These are phyloP conservation scores for Serranus cabrilla DNA, from an alignment of 2,797 vertebrate species.

Conservation along the genomic window DNA sequence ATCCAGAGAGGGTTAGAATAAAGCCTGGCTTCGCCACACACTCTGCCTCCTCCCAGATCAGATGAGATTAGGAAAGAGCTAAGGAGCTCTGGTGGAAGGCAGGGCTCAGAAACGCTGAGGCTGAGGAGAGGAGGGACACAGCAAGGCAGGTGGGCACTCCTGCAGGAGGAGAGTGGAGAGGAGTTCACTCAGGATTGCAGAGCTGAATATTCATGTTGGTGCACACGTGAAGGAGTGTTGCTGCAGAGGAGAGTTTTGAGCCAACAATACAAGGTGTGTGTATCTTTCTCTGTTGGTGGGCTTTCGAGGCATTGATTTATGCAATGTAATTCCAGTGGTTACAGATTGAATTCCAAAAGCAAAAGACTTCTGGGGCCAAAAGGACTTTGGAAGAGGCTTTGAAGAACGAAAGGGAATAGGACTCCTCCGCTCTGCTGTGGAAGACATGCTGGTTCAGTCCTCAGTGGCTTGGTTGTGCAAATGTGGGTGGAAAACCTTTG, in stretches of 20 bases:
- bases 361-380: slow-evolving; percentile 2
- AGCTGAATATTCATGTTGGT: slow-evolving; percentile 16
- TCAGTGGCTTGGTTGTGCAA: background rate
- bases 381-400: background rate
- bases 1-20: slow-evolving; percentile 74
- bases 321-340: slow-evolving; percentile 3
- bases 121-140: slow-evolving; percentile 57
- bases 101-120: slow-evolving; percentile 61
- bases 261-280: slow-evolving; percentile 27
- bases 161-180: slow-evolving; percentile 37
- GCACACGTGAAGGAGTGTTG: slow-evolving; percentile 17
- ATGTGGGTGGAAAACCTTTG: slow-evolving; percentile 6
- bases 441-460: background rate
- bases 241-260: slow-evolving; percentile 31
- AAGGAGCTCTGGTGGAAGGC: slow-evolving; percentile 66
- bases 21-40: slow-evolving; percentile 70
- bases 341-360: slow-evolving; percentile 1
- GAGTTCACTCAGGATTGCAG: background rate
- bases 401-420: background rate
- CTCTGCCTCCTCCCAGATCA: slow-evolving; percentile 78
- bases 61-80: slow-evolving; percentile 78
- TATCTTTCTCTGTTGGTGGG: background rate
- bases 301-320: slow-evolving; percentile 7
- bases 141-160: slow-evolving; percentile 62
- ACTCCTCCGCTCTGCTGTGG: background rate